Evolutionary conservation across 1,140 invertebrate species (phyloP).

Genomic region (Brachionus koreanus): DNA sequence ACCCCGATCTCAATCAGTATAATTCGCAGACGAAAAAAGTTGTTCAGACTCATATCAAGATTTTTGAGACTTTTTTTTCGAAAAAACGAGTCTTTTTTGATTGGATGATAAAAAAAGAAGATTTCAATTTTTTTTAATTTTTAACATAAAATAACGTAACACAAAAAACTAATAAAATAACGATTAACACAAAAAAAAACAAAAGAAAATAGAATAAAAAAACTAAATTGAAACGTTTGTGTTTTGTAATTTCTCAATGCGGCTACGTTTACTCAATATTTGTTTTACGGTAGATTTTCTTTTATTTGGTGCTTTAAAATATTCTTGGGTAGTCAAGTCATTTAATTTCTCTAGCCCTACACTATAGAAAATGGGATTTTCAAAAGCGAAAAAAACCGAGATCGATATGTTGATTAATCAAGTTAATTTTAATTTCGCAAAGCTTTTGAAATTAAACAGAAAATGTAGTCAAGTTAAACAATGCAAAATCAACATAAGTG

Average conservation of each 20-base stretch:
- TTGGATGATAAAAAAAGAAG: not conserved
- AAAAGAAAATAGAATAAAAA: not conserved
- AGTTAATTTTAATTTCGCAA: not conserved
- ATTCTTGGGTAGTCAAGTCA: not conserved
- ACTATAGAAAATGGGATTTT: constrained; percentile 10
- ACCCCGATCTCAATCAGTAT: too few relatives aligned
- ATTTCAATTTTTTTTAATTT: not conserved
- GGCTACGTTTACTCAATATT: not conserved
- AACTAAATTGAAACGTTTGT: not conserved
- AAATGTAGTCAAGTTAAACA: not conserved
- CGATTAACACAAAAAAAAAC: not conserved
- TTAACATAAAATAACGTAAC: not conserved
- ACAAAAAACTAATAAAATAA: not conserved
- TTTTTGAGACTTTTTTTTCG: not conserved
- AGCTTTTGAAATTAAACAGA: not conserved
- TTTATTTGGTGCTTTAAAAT: constrained; percentile 21
- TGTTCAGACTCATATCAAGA: not conserved
- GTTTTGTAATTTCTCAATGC: not conserved
- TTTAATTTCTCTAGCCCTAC: constrained; percentile 31
- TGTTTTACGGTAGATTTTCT: constrained; percentile 7
- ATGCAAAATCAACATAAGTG: not conserved
- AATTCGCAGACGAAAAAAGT: too few relatives aligned
- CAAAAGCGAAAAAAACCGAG: not conserved
- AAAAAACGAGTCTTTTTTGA: not conserved
- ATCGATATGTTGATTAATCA: not conserved